phyloP scores from a whole-genome alignment of 1,140 invertebrate genomes.

The Rhyzopertha dominica region DNA sequence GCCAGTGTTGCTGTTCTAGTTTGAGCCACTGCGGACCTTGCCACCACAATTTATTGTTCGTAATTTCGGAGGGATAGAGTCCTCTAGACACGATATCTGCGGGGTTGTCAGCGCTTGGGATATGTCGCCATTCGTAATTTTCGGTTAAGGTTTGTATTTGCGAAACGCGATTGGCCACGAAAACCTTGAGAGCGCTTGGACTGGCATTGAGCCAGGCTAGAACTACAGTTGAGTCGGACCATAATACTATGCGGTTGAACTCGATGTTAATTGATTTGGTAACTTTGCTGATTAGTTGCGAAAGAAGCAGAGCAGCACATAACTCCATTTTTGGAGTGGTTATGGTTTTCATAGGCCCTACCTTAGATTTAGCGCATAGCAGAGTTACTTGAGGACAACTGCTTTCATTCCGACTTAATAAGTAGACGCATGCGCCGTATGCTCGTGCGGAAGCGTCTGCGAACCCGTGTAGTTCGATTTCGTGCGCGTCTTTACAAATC shows the following conservation, averaged over 20 bases:
- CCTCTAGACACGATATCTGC: conserved; percentile 32
- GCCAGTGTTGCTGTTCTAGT: not conserved
- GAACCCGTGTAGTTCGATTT: conserved; percentile 34
- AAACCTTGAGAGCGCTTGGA: conserved; percentile 22
- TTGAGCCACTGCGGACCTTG: too few relatives aligned
- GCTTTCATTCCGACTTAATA: conserved; percentile 9
- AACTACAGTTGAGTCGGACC: conserved; percentile 28
- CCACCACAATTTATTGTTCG: too few relatives aligned
- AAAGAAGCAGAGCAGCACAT: conserved; percentile 21
- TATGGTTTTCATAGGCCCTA: conserved; percentile 42
- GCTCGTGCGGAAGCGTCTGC: conserved; percentile 36
- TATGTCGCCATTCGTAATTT: conserved; percentile 8
- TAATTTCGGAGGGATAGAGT: too few relatives aligned
- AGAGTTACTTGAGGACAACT: not conserved
- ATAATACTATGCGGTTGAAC: conserved; percentile 24
- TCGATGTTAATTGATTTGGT: conserved; percentile 20
- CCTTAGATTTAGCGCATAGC: conserved; percentile 39
- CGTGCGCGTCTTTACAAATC: not conserved
- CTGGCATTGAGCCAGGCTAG: conserved; percentile 31
- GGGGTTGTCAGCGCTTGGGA: conserved; percentile 27
- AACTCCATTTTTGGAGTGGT: conserved; percentile 37
- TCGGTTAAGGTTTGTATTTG: conserved; percentile 35
- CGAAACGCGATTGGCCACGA: conserved; percentile 34
- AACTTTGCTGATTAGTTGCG: conserved; percentile 10
- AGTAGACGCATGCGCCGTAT: conserved; percentile 33